phyloP scores from a whole-genome alignment of 92 coral and sea anemone genomes.

The Metridium senile region DNA sequence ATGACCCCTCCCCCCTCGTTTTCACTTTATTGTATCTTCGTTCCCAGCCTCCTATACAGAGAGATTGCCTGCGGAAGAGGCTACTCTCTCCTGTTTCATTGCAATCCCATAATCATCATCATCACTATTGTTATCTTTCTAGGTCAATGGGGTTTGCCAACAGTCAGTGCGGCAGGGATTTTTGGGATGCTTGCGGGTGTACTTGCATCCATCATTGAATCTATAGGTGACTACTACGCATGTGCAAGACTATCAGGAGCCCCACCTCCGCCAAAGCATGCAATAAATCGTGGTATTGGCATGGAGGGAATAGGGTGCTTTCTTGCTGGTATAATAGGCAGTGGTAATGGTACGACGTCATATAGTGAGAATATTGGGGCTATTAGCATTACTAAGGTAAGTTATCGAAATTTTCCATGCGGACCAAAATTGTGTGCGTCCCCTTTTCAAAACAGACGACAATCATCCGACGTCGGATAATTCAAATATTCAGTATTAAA shows the following conservation, averaged over 20 bases:
- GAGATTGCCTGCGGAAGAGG: too few relatives aligned
- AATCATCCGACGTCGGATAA: too few relatives aligned
- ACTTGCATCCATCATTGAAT: slow-evolving; percentile 83
- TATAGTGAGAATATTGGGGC: slow-evolving; percentile 92
- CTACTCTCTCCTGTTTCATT: too few relatives aligned
- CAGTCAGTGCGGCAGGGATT: slow-evolving; percentile 90
- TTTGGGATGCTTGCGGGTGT: slow-evolving; percentile 98
- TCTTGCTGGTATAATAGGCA: slow-evolving; percentile 74
- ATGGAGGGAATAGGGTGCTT: slow-evolving; percentile 88
- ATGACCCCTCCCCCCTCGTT: too few relatives aligned
- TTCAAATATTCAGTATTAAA: too few relatives aligned
- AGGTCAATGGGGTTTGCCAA: slow-evolving; percentile 98
- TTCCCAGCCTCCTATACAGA: too few relatives aligned
- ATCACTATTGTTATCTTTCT: too few relatives aligned
- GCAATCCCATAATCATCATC: too few relatives aligned
- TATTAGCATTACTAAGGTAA: slow-evolving; percentile 88
- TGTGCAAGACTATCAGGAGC: slow-evolving; percentile 96
- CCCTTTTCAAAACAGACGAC: too few relatives aligned
- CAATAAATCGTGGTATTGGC: slow-evolving; percentile 88
- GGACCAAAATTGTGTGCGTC: not conserved
- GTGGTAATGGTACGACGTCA: slow-evolving; percentile 87
- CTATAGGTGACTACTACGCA: slow-evolving; percentile 98
- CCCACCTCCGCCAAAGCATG: slow-evolving; percentile 92
- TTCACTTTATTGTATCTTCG: too few relatives aligned
- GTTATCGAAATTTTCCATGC: not conserved